Percentiles rank a stretch among this genome's conserved stretches.
Conservation (phyloP, 2,888 invertebrate species). For the Drosophila pullipes region DNA sequence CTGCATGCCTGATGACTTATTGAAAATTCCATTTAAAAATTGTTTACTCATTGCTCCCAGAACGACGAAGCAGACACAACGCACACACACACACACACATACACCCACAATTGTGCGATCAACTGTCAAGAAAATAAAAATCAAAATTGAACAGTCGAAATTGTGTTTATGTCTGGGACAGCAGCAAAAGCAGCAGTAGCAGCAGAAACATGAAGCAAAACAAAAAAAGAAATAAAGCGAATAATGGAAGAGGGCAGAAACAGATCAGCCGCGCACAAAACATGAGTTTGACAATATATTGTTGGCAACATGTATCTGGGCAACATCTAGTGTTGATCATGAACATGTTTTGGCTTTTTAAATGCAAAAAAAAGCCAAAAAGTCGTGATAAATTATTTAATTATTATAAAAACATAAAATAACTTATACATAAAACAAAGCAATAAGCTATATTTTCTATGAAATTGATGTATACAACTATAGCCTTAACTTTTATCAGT, state of each 20-base stretch:
- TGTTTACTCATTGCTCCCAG: constrained; percentile 79
- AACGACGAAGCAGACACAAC: constrained; percentile 59
- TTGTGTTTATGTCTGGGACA: constrained; percentile 76
- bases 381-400: neutral
- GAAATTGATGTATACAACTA: neutral
- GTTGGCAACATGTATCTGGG: constrained; percentile 2
- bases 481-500: neutral
- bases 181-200: constrained; percentile 5
- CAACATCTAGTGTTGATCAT: constrained; percentile 21
- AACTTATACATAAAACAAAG: neutral
- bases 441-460: neutral
- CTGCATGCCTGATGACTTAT: constrained; percentile 77
- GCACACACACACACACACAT: constrained; percentile 12
- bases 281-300: constrained; percentile 19
- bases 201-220: constrained; percentile 54
- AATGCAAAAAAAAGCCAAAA: neutral
- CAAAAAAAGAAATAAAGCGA: constrained; percentile 41
- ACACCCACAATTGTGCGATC: constrained; percentile 58
- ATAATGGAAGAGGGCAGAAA: constrained; percentile 17
- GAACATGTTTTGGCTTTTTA: constrained; percentile 7
- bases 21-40: constrained; percentile 79
- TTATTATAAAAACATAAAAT: neutral
- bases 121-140: constrained; percentile 71
- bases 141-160: constrained; percentile 59
- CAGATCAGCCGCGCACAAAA: constrained; percentile 12